phyloP scores from a whole-genome alignment of 2,797 vertebrate genomes.

The Platalea minor region DNA sequence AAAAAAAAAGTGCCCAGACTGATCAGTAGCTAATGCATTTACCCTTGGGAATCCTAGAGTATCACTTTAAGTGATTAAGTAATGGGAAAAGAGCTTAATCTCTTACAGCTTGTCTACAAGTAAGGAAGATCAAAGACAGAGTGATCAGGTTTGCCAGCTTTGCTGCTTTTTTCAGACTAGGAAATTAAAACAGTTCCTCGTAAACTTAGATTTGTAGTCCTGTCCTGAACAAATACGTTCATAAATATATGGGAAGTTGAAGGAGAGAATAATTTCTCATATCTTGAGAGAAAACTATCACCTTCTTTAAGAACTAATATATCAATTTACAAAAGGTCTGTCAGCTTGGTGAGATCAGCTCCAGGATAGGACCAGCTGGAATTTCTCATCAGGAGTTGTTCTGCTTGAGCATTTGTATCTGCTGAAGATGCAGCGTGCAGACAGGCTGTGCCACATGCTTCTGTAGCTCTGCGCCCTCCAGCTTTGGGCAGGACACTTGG shows the following conservation, averaged over 20 bases:
- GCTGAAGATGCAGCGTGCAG: fast-evolving
- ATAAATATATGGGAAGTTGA: constrained; percentile 1
- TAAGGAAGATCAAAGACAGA: constrained; percentile 26
- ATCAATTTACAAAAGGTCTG: neutral
- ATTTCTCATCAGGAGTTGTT: neutral
- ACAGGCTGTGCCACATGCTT: fast-evolving
- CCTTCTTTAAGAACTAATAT: neutral
- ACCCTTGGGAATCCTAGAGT: neutral
- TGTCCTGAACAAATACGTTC: neutral
- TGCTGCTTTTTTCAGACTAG: constrained; percentile 18
- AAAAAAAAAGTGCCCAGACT: neutral
- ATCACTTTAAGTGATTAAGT: constrained; percentile 21
- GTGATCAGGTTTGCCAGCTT: constrained; percentile 7
- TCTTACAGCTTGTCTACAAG: constrained; percentile 13
- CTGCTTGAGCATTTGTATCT: neutral
- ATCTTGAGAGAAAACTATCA: neutral
- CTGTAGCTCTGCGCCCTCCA: neutral
- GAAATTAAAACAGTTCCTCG: neutral
- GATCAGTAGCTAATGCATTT: constrained; percentile 33
- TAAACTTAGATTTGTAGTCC: constrained; percentile 25
- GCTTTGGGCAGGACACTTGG: neutral
- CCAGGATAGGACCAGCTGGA: neutral
- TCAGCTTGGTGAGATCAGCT: neutral
- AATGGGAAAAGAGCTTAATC: constrained; percentile 34
- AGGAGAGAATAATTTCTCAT: neutral